Conservation (phyloP, 2,113 vertebrate species). For the Platysternon megacephalum region DNA sequence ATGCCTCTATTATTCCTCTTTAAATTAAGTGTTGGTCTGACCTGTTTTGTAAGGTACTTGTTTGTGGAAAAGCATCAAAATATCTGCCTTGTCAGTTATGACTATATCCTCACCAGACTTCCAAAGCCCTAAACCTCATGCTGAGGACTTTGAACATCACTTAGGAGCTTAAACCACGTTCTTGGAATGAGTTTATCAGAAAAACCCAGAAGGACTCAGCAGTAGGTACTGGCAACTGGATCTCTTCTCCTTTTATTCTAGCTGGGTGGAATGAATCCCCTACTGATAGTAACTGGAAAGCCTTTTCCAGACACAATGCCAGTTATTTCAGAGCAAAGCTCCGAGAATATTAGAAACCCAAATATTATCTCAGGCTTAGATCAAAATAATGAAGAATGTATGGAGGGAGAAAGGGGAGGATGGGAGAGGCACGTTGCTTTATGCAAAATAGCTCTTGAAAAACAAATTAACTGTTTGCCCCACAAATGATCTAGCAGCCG, state of each 20-base stretch:
- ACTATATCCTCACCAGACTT: slow-evolving; percentile 55
- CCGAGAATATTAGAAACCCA: neutral
- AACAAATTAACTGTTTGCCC: neutral
- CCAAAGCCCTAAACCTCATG: slow-evolving; percentile 58
- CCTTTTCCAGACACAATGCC: slow-evolving; percentile 1
- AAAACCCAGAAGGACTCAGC: neutral
- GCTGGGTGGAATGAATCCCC: neutral
- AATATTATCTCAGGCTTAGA: neutral
- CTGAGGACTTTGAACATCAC: slow-evolving; percentile 63
- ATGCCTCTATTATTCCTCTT: slow-evolving; percentile 50
- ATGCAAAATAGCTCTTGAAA: neutral
- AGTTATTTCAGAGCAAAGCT: neutral
- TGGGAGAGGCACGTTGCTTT: neutral
- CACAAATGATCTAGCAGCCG: neutral
- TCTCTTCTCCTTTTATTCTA: neutral
- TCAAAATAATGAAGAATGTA: neutral
- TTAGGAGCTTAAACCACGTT: slow-evolving; percentile 55
- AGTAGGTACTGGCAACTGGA: neutral
- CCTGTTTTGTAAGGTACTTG: slow-evolving; percentile 40
- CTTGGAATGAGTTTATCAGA: slow-evolving; percentile 59
- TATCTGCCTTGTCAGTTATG: slow-evolving; percentile 59
- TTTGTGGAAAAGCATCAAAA: slow-evolving; percentile 55
- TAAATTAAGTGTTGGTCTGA: slow-evolving; percentile 54
- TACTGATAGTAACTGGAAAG: neutral
- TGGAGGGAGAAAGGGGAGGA: rapidly evolving